phyloP scores from a whole-genome alignment of 2,888 invertebrate genomes.

The Ceraclea dissimilis region DNA sequence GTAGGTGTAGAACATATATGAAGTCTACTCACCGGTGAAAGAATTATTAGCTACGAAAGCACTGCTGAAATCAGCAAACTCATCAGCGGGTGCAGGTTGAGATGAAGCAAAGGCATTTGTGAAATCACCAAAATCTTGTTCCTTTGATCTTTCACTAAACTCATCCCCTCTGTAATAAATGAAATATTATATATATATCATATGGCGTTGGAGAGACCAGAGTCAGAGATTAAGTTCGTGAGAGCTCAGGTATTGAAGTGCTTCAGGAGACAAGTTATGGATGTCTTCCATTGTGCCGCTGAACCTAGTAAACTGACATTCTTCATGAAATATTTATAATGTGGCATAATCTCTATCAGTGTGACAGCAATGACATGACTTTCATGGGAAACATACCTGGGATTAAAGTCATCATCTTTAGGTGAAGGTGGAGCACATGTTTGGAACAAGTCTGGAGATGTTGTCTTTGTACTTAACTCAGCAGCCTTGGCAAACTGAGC shows the following conservation, averaged over 20 bases:
- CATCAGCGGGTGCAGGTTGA: conserved; percentile 40
- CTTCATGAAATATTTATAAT: neutral
- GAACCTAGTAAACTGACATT: too few species aligned
- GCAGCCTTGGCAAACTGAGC: conserved; percentile 56
- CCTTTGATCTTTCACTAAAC: conserved; percentile 25
- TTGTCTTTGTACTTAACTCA: conserved; percentile 22
- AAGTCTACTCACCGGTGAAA: conserved; percentile 33
- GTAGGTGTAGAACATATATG: neutral
- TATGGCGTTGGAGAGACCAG: neutral
- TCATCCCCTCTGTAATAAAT: conserved; percentile 36
- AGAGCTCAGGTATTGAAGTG: too few species aligned
- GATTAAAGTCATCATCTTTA: conserved; percentile 54
- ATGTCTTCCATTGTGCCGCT: too few species aligned
- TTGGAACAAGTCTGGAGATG: conserved; percentile 43
- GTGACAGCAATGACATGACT: too few species aligned
- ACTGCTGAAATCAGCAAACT: conserved; percentile 75
- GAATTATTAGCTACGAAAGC: conserved; percentile 47
- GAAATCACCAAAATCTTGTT: conserved; percentile 71
- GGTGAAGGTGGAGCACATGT: conserved; percentile 37
- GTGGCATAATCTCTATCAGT: too few species aligned
- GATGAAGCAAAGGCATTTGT: conserved; percentile 54
- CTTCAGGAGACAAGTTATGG: too few species aligned
- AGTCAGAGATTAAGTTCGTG: too few species aligned
- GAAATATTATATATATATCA: neutral
- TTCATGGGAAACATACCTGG: conserved; percentile 44